Conservation (phyloP, 1,140 invertebrate genomes). For the Temnothorax nylanderi region DNA sequence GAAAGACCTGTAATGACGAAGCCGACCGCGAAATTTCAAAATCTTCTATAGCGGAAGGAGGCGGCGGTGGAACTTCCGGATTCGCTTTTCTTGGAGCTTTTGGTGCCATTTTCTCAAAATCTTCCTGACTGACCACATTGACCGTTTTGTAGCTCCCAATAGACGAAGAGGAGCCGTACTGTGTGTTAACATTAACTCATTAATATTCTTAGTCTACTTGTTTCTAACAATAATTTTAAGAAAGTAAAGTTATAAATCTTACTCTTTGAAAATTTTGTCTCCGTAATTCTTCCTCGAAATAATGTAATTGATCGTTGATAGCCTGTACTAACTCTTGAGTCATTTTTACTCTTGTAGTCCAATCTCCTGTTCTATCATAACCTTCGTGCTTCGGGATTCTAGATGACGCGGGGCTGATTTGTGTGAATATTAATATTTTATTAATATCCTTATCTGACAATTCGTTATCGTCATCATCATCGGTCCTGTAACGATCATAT, state of each 20-base stretch:
- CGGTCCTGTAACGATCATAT: constrained; percentile 86
- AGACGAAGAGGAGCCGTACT: constrained; percentile 83
- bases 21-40: constrained; percentile 75
- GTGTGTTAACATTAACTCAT: neutral
- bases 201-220: neutral
- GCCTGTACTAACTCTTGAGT: constrained; percentile 96
- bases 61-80: constrained; percentile 92
- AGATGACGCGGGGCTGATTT: constrained; percentile 86
- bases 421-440: constrained; percentile 98
- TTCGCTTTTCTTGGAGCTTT: constrained; percentile 88
- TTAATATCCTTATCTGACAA: constrained; percentile 97
- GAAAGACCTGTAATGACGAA: constrained; percentile 74
- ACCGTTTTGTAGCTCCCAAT: constrained; percentile 92
- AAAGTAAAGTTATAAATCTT: constrained; percentile 50
- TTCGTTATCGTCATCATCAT: constrained; percentile 94
- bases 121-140: constrained; percentile 95
- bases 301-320: constrained; percentile 97
- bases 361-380: constrained; percentile 95
- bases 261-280: constrained; percentile 84
- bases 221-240: neutral
- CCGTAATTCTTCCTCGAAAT: constrained; percentile 97
- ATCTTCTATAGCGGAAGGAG: constrained; percentile 87
- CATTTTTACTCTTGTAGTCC: constrained; percentile 94
- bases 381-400: constrained; percentile 93
- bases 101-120: constrained; percentile 93